These are phyloP conservation scores for Noctuana brunneofusca DNA, from an alignment of 2,888 invertebrate species.

Conservation along the genomic window DNA sequence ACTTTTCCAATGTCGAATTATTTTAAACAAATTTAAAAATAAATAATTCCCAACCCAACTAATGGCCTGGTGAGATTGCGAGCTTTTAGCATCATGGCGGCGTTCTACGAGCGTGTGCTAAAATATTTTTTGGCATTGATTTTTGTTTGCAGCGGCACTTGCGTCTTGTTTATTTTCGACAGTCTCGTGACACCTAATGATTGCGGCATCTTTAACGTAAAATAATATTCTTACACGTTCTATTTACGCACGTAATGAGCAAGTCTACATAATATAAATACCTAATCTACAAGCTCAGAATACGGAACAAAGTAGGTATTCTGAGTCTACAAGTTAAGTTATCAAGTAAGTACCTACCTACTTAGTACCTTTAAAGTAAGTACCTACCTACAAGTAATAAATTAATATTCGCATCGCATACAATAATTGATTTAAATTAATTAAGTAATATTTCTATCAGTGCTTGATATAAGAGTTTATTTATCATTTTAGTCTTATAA, in stretches of 20 bases:
- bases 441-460: too few species aligned
- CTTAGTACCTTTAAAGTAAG: too few species aligned
- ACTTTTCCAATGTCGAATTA: too few species aligned
- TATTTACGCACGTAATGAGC: slow-evolving; percentile 34
- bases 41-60: neutral
- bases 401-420: too few species aligned
- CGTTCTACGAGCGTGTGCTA: neutral
- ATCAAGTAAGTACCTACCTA: too few species aligned
- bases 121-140: slow-evolving; percentile 60
- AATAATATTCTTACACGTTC: slow-evolving; percentile 25
- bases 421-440: too few species aligned
- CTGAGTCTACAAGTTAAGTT: too few species aligned
- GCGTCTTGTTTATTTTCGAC: slow-evolving; percentile 67
- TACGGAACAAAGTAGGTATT: too few species aligned
- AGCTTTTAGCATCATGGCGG: neutral
- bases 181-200: slow-evolving; percentile 53
- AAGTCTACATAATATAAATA: neutral
- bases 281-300: too few species aligned
- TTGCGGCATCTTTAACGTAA: slow-evolving; percentile 34
- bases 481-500: too few species aligned
- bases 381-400: too few species aligned
- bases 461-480: too few species aligned
- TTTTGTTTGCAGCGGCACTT: slow-evolving; percentile 37
- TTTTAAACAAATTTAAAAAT: neutral
- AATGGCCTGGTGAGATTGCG: neutral